phyloP scores from a whole-genome alignment of 2,113 vertebrate genomes.

The Bambusicola thoracicus region DNA sequence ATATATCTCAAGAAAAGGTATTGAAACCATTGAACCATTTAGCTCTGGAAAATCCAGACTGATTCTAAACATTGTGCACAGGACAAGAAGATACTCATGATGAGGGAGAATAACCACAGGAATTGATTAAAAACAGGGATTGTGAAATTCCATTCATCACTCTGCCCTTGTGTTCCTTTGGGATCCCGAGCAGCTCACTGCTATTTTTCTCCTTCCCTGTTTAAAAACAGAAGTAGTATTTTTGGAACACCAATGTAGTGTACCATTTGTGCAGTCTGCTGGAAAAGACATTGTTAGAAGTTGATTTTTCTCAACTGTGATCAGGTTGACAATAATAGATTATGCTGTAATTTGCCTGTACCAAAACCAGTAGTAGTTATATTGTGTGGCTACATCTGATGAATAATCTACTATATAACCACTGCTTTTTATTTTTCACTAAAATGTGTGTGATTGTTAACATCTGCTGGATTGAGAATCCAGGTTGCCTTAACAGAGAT shows the following conservation, averaged over 20 bases:
- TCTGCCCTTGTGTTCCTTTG: neutral
- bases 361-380: accelerated
- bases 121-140: neutral
- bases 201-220: neutral
- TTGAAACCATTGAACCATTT: neutral
- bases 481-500: neutral
- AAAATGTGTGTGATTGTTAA: neutral
- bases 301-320: neutral
- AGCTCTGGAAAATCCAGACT: neutral
- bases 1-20: neutral
- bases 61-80: neutral
- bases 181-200: neutral
- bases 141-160: neutral
- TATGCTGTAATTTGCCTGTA: neutral
- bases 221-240: neutral
- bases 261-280: neutral
- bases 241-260: neutral
- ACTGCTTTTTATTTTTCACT: neutral
- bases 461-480: neutral
- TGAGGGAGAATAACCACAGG: neutral
- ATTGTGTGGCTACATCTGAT: neutral
- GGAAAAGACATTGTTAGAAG: neutral
- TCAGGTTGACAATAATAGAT: neutral
- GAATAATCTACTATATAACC: neutral
- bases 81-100: neutral